Percentiles rank a stretch among this genome's conserved stretches.
These are phyloP conservation scores for Macropodus opercularis DNA, from an alignment of 2,797 vertebrate species.

Conservation along the genomic window DNA sequence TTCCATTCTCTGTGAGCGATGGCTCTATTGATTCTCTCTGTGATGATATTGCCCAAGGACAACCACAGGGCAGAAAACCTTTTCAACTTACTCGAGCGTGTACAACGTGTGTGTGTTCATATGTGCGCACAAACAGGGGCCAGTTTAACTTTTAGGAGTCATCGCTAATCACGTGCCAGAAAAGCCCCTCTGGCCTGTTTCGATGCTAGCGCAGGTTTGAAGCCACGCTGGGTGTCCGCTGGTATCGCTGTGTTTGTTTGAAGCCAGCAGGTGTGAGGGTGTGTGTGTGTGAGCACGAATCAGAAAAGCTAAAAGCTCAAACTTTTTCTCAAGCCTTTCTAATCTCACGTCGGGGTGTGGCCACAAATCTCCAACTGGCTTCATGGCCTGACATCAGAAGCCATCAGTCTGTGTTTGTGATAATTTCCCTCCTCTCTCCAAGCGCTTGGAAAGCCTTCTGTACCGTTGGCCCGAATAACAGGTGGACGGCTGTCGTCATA, in stretches of 20 bases:
- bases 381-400: conserved; percentile 61
- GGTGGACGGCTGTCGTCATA: conserved; percentile 48
- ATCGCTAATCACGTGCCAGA: conserved; percentile 54
- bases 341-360: conserved; percentile 26
- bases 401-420: conserved; percentile 46
- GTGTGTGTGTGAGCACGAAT: background rate
- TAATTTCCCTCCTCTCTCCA: conserved; percentile 30
- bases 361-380: conserved; percentile 42
- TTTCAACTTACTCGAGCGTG: conserved; percentile 63
- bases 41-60: conserved; percentile 81
- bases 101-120: conserved; percentile 10
- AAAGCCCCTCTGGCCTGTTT: conserved; percentile 31
- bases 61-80: conserved; percentile 68
- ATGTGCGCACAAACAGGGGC: conserved; percentile 35
- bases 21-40: conserved; percentile 78
- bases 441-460: conserved; percentile 53
- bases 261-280: background rate
- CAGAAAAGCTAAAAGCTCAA: conserved; percentile 31
- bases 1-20: conserved; percentile 71
- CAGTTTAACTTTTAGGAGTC: conserved; percentile 57
- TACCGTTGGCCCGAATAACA: conserved; percentile 48
- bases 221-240: conserved; percentile 12
- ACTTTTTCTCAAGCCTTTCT: background rate
- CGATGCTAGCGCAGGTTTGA: background rate
- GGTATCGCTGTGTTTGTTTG: background rate